A percentile compares a stretch with the other conserved stretches of the same genome.
phyloP scores from a whole-genome alignment of 2,113 vertebrate species.

The Mola mola region DNA sequence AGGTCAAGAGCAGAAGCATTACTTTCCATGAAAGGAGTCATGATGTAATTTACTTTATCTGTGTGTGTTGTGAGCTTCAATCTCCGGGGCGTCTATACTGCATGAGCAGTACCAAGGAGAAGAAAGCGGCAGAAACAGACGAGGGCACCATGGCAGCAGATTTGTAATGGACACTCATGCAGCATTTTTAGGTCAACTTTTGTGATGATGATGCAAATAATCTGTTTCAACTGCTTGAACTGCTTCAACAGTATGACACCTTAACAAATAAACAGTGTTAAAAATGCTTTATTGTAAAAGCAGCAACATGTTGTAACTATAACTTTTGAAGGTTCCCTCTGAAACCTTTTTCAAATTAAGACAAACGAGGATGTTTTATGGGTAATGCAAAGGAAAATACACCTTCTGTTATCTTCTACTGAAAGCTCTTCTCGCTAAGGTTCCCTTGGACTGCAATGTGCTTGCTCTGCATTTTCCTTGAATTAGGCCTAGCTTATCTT shows the following conservation, averaged over 20 bases:
- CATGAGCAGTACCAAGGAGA: too few species aligned
- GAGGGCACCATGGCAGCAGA: too few species aligned
- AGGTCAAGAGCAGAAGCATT: too few species aligned
- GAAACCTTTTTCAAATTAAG: constrained; percentile 55
- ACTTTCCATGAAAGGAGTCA: too few species aligned
- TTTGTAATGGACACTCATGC: too few species aligned
- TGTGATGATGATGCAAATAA: background rate
- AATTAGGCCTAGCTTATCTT: constrained; percentile 78
- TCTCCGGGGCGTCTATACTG: too few species aligned
- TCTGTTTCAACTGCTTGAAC: background rate
- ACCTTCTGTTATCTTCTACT: constrained; percentile 71
- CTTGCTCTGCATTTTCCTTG: constrained; percentile 75
- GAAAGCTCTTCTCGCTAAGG: constrained; percentile 61
- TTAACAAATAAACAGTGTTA: background rate
- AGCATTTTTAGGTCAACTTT: too few species aligned
- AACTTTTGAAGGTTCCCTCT: constrained; percentile 2
- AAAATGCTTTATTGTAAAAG: background rate
- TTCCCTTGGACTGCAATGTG: constrained; percentile 73
- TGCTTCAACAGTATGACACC: background rate
- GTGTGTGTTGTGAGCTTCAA: too few species aligned
- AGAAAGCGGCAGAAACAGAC: too few species aligned
- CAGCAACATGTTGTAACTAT: constrained; percentile 8
- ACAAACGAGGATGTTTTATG: constrained; percentile 50
- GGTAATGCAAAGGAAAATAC: constrained; percentile 60
- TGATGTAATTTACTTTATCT: too few species aligned